These are phyloP conservation scores for Troilus luridus DNA, from an alignment of 2,888 invertebrate genomes.

Conservation along the genomic window DNA sequence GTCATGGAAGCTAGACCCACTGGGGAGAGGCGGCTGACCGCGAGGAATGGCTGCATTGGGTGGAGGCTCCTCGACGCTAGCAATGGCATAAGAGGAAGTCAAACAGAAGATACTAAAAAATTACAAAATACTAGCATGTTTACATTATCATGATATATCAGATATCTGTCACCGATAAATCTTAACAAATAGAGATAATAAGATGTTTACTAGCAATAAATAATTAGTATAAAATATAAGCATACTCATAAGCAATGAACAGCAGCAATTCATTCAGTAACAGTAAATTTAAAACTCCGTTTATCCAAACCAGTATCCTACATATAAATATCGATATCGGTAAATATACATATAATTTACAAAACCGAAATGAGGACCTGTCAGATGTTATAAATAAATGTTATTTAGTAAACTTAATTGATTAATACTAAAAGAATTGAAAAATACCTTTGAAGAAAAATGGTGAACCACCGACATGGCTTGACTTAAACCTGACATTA, in stretches of 20 bases:
- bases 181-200: too few relatives aligned
- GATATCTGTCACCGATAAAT: too few relatives aligned
- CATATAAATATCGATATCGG: neutral
- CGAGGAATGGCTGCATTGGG: too few relatives aligned
- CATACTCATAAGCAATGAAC: neutral
- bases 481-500: conserved; percentile 76
- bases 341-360: neutral
- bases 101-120: too few relatives aligned
- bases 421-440: neutral
- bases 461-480: conserved; percentile 77
- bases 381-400: too few relatives aligned
- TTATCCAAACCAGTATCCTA: neutral
- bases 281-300: neutral
- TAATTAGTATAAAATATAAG: neutral
- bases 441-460: conserved; percentile 75
- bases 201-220: too few relatives aligned
- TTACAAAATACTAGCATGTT: too few relatives aligned
- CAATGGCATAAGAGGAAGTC: too few relatives aligned
- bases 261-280: neutral
- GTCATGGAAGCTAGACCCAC: too few relatives aligned
- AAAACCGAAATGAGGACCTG: neutral
- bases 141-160: too few relatives aligned
- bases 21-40: too few relatives aligned
- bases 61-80: too few relatives aligned
- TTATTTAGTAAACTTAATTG: neutral